These are phyloP conservation scores for Drosophila triauraria DNA, from an alignment of 1,140 invertebrate species.

Conservation along the genomic window DNA sequence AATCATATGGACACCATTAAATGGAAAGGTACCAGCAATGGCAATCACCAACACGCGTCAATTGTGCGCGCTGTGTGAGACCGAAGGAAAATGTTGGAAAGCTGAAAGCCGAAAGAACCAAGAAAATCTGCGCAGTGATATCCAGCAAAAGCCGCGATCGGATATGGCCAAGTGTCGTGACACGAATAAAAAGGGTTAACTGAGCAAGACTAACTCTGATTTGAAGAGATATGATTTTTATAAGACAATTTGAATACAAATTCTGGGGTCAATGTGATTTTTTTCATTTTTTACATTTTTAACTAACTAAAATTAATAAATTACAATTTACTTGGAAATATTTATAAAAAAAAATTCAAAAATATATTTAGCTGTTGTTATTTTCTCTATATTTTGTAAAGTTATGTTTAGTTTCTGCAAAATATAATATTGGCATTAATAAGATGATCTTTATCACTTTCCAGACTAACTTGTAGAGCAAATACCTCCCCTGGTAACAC, in stretches of 20 bases:
- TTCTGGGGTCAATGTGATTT: background rate
- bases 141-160: slow-evolving; percentile 14
- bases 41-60: slow-evolving; percentile 82
- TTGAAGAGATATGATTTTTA: background rate
- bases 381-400: background rate
- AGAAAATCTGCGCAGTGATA: slow-evolving; percentile 41
- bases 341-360: no score
- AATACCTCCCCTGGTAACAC: slow-evolving; percentile 1
- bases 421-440: no score
- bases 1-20: slow-evolving; percentile 84
- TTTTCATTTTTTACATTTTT: no score
- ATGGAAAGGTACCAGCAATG: slow-evolving; percentile 73
- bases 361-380: no score
- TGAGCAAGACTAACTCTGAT: background rate
- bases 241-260: background rate
- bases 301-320: no score
- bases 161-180: slow-evolving; percentile 31
- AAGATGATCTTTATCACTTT: background rate
- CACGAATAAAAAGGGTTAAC: slow-evolving; percentile 21
- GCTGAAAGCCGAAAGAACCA: slow-evolving; percentile 10
- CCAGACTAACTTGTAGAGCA: no score
- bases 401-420: background rate
- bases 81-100: slow-evolving; percentile 33
- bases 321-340: no score
- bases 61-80: slow-evolving; percentile 78